Evolutionary conservation across 2,797 vertebrate genomes (phyloP).

Genomic region (Cercopithecus mitis): DNA sequence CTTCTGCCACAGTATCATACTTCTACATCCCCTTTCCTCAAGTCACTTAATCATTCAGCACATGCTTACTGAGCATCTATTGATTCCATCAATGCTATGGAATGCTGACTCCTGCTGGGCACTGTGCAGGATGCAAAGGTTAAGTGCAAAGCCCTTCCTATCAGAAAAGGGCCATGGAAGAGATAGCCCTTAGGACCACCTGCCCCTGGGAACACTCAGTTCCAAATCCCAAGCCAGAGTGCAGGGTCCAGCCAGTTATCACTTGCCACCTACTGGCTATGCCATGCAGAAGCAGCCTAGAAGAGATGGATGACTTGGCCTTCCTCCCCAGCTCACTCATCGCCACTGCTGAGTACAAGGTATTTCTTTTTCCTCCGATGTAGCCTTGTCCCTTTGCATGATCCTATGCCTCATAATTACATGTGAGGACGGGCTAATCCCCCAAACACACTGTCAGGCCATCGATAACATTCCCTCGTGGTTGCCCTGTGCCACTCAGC

Average conservation of each 20-base stretch:
- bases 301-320: not conserved
- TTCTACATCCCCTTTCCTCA: not conserved
- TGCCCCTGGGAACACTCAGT: not conserved
- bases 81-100: not conserved
- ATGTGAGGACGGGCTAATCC: not conserved
- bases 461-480: slow-evolving; percentile 20
- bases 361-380: not conserved
- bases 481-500: not conserved
- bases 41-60: not conserved
- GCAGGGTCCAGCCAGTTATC: not conserved
- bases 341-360: not conserved
- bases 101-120: not conserved
- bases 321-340: not conserved
- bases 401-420: slow-evolving; percentile 38
- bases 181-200: not conserved
- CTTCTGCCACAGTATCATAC: not conserved
- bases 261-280: not conserved
- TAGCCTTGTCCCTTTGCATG: not conserved
- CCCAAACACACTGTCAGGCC: slow-evolving; percentile 4
- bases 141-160: not conserved
- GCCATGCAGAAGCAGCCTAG: not conserved
- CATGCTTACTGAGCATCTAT: not conserved
- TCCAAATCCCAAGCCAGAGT: not conserved
- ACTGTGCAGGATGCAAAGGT: too few species aligned
- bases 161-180: not conserved